phyloP scores from a whole-genome alignment of 2,113 vertebrate species.

The Oreochromis niloticus region DNA sequence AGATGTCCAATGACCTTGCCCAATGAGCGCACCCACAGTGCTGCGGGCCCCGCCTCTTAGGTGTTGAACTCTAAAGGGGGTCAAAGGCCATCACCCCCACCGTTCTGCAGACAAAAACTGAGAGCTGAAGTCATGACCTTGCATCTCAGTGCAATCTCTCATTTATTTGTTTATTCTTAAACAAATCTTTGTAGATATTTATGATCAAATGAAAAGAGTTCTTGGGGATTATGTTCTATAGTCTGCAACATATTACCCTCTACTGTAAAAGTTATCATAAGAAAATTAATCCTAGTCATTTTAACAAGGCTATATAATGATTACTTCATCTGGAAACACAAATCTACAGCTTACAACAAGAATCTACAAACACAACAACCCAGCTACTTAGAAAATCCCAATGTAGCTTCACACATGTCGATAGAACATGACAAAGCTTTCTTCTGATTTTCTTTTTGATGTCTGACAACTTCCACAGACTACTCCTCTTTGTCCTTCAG shows the following conservation, averaged over 20 bases:
- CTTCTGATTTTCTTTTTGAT: background rate
- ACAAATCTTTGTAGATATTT: background rate
- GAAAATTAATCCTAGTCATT: background rate
- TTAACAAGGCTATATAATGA: background rate
- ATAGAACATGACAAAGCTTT: background rate
- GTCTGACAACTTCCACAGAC: background rate
- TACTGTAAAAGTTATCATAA: background rate
- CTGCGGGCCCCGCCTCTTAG: background rate
- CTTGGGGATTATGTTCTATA: background rate
- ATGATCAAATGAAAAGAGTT: background rate
- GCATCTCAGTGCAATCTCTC: background rate
- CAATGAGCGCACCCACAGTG: constrained; percentile 29
- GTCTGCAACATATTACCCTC: background rate
- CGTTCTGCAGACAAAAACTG: background rate
- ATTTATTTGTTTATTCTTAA: background rate
- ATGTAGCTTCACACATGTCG: background rate
- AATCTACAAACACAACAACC: background rate
- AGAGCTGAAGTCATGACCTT: background rate
- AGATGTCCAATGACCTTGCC: constrained; percentile 40
- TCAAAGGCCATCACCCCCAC: constrained; percentile 16
- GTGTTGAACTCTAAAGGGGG: background rate
- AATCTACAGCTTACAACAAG: background rate
- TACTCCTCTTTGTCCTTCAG: background rate
- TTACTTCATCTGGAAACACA: background rate
- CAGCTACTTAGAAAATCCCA: background rate